Evolutionary conservation across 2,113 vertebrate species (phyloP), one percentile per base, ranked within the genome.

Genomic region (Pungitius pungitius): DNA sequence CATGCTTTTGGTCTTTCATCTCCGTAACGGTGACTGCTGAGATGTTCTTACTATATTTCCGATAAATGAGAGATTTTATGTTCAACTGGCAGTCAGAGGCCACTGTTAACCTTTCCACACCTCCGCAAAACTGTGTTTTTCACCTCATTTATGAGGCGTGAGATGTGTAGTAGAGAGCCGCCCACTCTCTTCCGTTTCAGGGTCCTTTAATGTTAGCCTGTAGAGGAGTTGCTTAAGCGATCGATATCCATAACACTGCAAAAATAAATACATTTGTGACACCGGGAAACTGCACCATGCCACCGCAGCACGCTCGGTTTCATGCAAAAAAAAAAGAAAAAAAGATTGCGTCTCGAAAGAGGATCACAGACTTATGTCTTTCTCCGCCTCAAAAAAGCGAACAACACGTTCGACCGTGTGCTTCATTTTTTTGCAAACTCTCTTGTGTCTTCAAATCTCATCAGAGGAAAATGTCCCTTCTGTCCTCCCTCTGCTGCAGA

Each of bases 261-360:
- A 83, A 90, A 90, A 92, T 89, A 91, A 88, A 91, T 90, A 88
- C 86, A 92, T 92, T 88, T 86, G 90, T 92, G 90, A 92, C 79
- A 61, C 73, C 47, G 43, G 71, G 81, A 78, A 85, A 86, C 78
- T 67, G 39, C 68, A 58, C 60, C 59, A 35, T 15, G 17, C 51
- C 75, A 75, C 86, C 74, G 78, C 81, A 75, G 83, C 91, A 88
- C 83, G 80, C 66, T 72, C 61, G 26, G 3, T 37, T 59, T 79
- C 68, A 18, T 49, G 33, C 54, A 11, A 30, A 22, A 45, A 13
- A n/a, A 54, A 27, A 30, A 43, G 20, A 45, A 13, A n/a, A 54
- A 27, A 30, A 43, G 20, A 40, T 62, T 63, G 1, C 62, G 43
- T 73, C 56, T 43, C 78, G 51, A 62, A 69, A 60, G 68, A 68